phyloP scores from a whole-genome alignment of 2,113 vertebrate species.

The Poecile atricapillus region DNA sequence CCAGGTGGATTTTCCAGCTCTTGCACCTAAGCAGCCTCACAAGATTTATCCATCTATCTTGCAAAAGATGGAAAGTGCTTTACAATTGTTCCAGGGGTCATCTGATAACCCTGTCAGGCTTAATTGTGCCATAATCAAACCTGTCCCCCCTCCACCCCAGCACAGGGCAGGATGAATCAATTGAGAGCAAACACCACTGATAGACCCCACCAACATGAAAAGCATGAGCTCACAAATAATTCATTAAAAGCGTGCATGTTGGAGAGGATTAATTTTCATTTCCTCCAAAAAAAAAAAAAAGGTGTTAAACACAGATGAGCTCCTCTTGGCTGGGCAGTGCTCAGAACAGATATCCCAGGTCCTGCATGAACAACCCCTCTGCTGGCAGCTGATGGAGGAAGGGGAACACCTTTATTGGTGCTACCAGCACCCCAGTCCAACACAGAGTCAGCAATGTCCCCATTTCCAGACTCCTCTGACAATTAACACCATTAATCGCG shows the following conservation, averaged over 20 bases:
- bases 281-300: not conserved
- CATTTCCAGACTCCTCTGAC: not conserved
- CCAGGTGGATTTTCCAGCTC: not conserved
- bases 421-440: accelerated
- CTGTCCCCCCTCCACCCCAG: not conserved
- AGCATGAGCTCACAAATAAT: slow-evolving; percentile 10
- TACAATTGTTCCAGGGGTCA: not conserved
- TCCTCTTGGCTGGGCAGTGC: not conserved
- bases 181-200: slow-evolving; percentile 1
- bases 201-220: not conserved
- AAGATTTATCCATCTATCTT: not conserved
- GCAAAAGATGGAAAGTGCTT: slow-evolving; percentile 7
- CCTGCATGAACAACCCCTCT: not conserved
- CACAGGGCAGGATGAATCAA: not conserved
- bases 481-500: accelerated
- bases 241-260: not conserved
- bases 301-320: accelerated
- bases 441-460: accelerated
- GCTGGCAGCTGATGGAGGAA: not conserved
- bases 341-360: no score
- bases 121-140: slow-evolving; percentile 39
- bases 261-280: slow-evolving; percentile 64
- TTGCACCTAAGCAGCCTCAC: not conserved
- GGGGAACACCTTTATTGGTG: not conserved
- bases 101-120: slow-evolving; percentile 61